phyloP scores from a whole-genome alignment of 2,797 vertebrate species.

The Oreochromis grahami region DNA sequence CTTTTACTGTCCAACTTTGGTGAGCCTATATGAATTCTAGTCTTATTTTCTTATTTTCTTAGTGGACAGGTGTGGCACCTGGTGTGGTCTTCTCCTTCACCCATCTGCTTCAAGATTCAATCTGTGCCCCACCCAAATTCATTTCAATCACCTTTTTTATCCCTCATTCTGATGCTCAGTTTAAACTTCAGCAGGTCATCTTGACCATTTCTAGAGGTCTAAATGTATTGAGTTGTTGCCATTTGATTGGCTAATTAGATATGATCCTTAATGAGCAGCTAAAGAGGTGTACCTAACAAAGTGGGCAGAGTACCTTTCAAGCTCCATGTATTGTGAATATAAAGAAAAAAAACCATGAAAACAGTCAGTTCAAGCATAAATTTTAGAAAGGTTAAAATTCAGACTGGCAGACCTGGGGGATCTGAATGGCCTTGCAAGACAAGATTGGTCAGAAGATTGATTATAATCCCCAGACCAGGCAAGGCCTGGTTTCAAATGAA shows the following conservation, averaged over 20 bases:
- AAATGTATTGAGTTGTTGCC: not conserved
- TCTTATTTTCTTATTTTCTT: not conserved
- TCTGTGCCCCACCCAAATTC: not conserved
- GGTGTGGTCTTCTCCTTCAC: not conserved
- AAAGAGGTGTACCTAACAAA: not conserved
- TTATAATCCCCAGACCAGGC: not conserved
- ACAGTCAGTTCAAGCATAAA: not conserved
- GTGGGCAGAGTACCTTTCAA: not conserved
- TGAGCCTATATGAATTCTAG: not conserved
- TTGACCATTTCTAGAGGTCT: not conserved
- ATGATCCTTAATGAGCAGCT: not conserved
- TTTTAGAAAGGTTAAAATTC: not conserved
- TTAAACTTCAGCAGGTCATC: not conserved
- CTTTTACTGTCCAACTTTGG: not conserved
- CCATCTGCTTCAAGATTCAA: not conserved
- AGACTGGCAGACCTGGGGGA: not conserved
- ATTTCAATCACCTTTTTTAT: not conserved
- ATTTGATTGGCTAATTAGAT: not conserved
- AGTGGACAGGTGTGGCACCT: not conserved
- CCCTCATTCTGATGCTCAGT: not conserved
- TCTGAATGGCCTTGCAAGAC: not conserved
- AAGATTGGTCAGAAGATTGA: not conserved
- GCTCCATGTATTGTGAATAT: not conserved
- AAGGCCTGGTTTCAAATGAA: not conserved
- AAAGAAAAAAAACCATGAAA: not conserved